phyloP scores from a whole-genome alignment of 2,797 vertebrate species.

The Intellagama lesueurii region DNA sequence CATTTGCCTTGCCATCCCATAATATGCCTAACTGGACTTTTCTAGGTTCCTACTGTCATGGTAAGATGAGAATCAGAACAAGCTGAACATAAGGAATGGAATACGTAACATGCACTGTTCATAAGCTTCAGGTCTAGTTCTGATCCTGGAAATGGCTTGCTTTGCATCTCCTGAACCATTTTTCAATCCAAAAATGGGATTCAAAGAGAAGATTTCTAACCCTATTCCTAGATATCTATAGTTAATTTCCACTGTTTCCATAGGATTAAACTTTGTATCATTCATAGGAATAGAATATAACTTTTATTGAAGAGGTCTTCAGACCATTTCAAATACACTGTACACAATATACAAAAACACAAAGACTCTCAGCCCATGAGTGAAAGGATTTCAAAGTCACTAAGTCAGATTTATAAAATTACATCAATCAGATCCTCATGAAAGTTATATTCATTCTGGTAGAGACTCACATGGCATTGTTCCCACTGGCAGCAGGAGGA shows the following conservation, averaged over 20 bases:
- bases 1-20: background rate
- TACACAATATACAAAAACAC: no score
- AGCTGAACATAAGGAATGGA: background rate
- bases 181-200: background rate
- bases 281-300: background rate
- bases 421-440: no score
- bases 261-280: background rate
- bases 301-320: no score
- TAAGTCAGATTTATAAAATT: no score
- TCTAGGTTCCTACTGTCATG: background rate
- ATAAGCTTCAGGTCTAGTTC: background rate
- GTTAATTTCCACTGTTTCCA: background rate
- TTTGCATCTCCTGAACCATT: background rate
- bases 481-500: no score
- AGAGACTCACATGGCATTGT: background rate
- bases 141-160: background rate
- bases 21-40: background rate
- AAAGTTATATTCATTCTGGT: no score
- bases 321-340: no score
- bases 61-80: background rate
- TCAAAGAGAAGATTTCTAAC: background rate
- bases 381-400: no score
- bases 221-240: background rate
- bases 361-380: no score
- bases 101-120: background rate